Evolutionary conservation across 2,888 invertebrate genomes (phyloP), one percentile per base, ranked within the genome.

Genomic region (Drosophila prostipennis): DNA sequence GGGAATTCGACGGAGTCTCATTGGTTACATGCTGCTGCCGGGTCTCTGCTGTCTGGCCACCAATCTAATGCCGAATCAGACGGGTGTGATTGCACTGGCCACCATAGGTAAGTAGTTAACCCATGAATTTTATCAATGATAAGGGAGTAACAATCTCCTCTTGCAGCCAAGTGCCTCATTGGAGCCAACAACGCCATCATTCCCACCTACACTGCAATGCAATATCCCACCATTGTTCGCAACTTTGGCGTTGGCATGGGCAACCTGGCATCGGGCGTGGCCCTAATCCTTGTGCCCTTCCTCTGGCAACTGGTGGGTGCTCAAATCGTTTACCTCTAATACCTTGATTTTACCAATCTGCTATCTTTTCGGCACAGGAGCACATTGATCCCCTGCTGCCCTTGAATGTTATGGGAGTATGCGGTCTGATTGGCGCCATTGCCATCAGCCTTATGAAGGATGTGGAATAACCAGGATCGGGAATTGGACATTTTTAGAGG

Each of bases 131-230:
- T 1, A 29, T 29, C 7, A 6, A 29, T 7, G 29, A 29, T 29
- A 29, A 29, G 29, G 1, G 6, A 29, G 29, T 29, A 10, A 2
- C 14, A 40, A 54, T 39, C 32, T 60, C 3, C 2, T 32, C 34
- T 13, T 34, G 11, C 55, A 92, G 94, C 94, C 65, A 96, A 96
- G 92, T 96, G 96, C 82, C 93, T 95, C 36, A 95, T 96, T 65
- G 95, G 96, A 11, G 94, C 95, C 0, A 95, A 95, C 16, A 96
- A 96, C 89, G 96, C 95, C 89, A 95, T 96, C 87, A 93, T 96
- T 90, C 96, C 96, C 1, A 94, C 95, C 49, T 95, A 94, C 90
- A 95, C 95, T 0, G 95, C 95, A 2, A 95, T 95, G 89, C 93
- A 95, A 70, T 95, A 95, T 90, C 95, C 95, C 1, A 95, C 95